Conservation (phyloP, 2,888 invertebrate species). For the Congeria kusceri region DNA sequence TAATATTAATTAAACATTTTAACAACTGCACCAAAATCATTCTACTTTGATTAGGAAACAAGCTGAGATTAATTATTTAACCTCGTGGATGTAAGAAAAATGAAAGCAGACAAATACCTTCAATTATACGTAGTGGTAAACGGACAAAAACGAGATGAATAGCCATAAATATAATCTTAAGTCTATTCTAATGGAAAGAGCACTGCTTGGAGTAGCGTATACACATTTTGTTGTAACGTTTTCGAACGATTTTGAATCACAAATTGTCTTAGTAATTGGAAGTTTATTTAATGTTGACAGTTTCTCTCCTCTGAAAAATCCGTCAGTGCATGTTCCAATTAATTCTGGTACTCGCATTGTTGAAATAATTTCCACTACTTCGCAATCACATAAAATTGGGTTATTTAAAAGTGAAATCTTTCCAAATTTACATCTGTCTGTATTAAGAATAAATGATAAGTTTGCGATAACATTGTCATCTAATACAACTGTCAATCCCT, state of each 20-base stretch:
- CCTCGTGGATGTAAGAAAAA: too few relatives aligned
- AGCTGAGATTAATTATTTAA: too few relatives aligned
- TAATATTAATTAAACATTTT: too few relatives aligned
- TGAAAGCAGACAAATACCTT: too few relatives aligned
- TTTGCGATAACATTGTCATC: constrained; percentile 58
- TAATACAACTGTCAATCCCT: constrained; percentile 47
- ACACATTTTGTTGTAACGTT: too few relatives aligned
- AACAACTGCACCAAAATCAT: too few relatives aligned
- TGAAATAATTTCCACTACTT: constrained; percentile 43
- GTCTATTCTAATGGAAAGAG: too few relatives aligned
- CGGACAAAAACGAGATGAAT: too few relatives aligned
- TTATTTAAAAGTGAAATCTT: constrained; percentile 54
- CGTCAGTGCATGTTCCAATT: constrained; percentile 48
- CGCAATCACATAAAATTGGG: constrained; percentile 59
- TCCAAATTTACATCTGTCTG: constrained; percentile 46
- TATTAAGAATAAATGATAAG: constrained; percentile 57
- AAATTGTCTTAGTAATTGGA: constrained; percentile 31
- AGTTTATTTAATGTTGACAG: constrained; percentile 34
- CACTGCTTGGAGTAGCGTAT: too few relatives aligned
- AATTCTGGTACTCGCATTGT: constrained; percentile 49
- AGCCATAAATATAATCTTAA: too few relatives aligned
- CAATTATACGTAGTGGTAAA: too few relatives aligned
- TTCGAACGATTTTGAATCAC: constrained; percentile 24
- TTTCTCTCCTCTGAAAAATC: constrained; percentile 39
- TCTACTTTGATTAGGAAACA: too few relatives aligned